Conservation (phyloP, 2,797 vertebrate genomes). For the Molossus molossus region DNA sequence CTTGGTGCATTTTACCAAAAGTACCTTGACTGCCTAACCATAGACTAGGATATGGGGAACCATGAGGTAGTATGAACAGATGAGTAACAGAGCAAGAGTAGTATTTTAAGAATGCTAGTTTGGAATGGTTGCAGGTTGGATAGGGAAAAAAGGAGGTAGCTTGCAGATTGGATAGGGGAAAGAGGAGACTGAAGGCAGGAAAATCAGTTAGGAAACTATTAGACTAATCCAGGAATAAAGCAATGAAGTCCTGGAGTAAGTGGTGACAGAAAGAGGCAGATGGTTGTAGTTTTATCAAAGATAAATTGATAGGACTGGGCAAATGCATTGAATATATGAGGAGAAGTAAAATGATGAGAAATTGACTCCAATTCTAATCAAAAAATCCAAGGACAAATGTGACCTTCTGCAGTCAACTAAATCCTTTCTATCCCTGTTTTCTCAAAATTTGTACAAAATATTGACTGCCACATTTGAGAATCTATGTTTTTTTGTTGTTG, state of each 20-base stretch:
- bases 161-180: not conserved
- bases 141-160: not conserved
- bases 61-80: not conserved
- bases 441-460: constrained; percentile 41
- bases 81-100: not conserved
- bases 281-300: constrained; percentile 15
- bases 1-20: not conserved
- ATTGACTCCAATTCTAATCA: not conserved
- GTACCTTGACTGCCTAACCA: not conserved
- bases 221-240: constrained; percentile 19
- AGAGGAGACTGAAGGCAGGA: not conserved
- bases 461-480: not conserved
- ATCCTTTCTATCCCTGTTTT: not conserved
- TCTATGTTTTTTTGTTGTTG: not conserved
- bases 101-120: constrained; percentile 58
- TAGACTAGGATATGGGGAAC: not conserved
- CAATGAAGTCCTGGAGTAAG: not conserved
- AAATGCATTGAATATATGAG: not conserved
- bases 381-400: not conserved
- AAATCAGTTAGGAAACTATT: constrained; percentile 61
- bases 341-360: not conserved
- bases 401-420: not conserved
- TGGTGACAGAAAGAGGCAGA: not conserved
- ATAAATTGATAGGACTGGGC: not conserved
- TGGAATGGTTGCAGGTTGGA: not conserved